phyloP scores from a whole-genome alignment of 2,888 invertebrate genomes.

The Caenorhabditis sp. region DNA sequence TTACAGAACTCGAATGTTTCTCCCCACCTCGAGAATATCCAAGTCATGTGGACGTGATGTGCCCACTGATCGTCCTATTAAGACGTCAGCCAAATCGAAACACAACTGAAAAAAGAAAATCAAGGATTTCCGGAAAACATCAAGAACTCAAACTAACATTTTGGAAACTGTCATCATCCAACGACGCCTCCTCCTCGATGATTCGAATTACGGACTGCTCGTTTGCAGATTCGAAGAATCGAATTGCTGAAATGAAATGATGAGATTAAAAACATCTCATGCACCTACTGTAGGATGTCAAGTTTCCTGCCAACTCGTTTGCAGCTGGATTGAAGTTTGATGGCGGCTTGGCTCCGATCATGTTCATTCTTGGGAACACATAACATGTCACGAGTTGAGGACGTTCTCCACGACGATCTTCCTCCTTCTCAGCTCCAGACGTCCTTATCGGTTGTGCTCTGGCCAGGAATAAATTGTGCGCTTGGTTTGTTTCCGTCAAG shows the following conservation, averaged over 20 bases:
- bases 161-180: conserved; percentile 73
- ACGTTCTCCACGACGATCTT: conserved; percentile 66
- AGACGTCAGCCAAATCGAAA: conserved; percentile 66
- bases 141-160: conserved; percentile 42
- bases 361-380: conserved; percentile 80
- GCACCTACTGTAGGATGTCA: conserved; percentile 80
- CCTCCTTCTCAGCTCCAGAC: conserved; percentile 65
- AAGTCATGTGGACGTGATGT: conserved; percentile 55
- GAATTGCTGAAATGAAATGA: conserved; percentile 72
- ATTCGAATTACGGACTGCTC: conserved; percentile 80
- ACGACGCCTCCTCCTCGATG: conserved; percentile 80
- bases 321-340: conserved; percentile 82
- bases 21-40: conserved; percentile 53
- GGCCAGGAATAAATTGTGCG: conserved; percentile 82
- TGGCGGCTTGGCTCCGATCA: conserved; percentile 80
- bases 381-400: conserved; percentile 79
- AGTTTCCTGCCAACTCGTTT: conserved; percentile 81
- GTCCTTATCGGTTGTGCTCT: conserved; percentile 78
- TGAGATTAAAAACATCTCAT: not conserved
- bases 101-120: conserved; percentile 61
- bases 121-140: not conserved
- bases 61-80: conserved; percentile 61
- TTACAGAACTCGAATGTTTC: not conserved
- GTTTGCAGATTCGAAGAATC: conserved; percentile 81
- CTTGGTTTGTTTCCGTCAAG: conserved; percentile 77